Base-by-base conservation (phyloP, 2,888 invertebrate genomes). In the Chaitophorus viminalis region DNA sequence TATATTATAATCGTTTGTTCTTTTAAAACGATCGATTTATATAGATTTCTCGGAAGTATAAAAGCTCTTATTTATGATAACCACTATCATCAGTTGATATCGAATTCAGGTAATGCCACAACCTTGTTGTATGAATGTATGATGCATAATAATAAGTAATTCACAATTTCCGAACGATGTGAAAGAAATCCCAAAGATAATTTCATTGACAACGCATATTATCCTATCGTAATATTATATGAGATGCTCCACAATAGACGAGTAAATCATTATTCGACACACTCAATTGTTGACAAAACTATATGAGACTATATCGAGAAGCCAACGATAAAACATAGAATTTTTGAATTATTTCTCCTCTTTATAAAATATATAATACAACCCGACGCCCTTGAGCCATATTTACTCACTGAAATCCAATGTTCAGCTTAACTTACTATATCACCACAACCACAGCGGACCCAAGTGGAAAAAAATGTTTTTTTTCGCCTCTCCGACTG, bases 371-470 rank as follows among this genome's bases (percentile, higher is more conserved):
- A 65, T 60, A 31, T 33, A 54, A 17, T 83, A 75, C 14, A 83
- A 83, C 74, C 31, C 39, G 76, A 46, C 46, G 84, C 84, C 84
- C 76, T 84, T 76, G 84, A 84, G 76, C 46, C 65, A 14, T 31
- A 21, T n/a, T 82, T 60, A 21, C 74, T 36, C 74, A 36, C 31
- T 46, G 84, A 84, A 76, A 84, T 46, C 68, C 31, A 65, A 46
- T 39, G 75, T 39, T 75, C 54, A 21, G 36, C 29, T 83, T 25
- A 65, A 84, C n/a, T n/a, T n/a, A n/a, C 33, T 14, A 82, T 68
- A 78, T 36, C 78, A 65, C 39, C 54, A 74, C 74, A 17, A 25
- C 60, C 46, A 52, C 17, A 36, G 36, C 11, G 72, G 54, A 82
- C 74, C 36, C 11, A 36, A 75, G 60, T 60, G 74, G 36, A 75